Base-by-base conservation (phyloP, 2,888 invertebrate species). In the Spialia ferax region DNA sequence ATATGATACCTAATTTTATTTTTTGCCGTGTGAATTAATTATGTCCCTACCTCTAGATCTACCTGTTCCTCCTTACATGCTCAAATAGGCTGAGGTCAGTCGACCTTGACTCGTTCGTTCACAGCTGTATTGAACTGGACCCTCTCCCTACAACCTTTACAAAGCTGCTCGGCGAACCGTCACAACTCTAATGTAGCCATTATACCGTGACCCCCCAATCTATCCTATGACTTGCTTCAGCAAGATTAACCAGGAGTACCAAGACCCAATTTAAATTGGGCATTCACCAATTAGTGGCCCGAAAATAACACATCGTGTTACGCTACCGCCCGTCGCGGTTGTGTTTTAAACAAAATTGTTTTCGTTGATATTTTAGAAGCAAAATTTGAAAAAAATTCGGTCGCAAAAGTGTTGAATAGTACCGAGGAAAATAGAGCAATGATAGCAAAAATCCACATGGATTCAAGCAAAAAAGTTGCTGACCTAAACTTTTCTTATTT, bases 291-390 rank as follows among this genome's bases (percentile, higher is more conserved):
- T 77, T 80, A 82, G 73, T 75, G 75, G 77, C 74, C 80, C 80
- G 35, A 74, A 82, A 89, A 88, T 89, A 89, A 83, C 88, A 89
- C 80, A 87, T 71, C 72, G 81, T 78, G 77, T 79, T 78, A 76
- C 77, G 83, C 78, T 80, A 77, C 77, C 76, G 79, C 70, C 69
- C 74, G 77, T 75, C 77, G 73, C 82, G 85, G 86, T 85, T 79
- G 89, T 89, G 86, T 86, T 60, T 62, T 29, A 23, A 26, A 11
- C 48, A 32, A 48, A 48, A n/a, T 29, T 29, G 18, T 18, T 18
- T 60, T 45, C 6, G 45, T 45, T 61, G 22, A 15, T 55, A 26
- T 26, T 42, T 55, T 13, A 20, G 35, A 15, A 62, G 48, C 57
- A 45, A 59, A 50, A 20, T 48, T 48, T 50, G 7, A 7, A 50